These are phyloP conservation scores for Anthonomus grandis DNA, from an alignment of 1,140 invertebrate species.

Conservation along the genomic window DNA sequence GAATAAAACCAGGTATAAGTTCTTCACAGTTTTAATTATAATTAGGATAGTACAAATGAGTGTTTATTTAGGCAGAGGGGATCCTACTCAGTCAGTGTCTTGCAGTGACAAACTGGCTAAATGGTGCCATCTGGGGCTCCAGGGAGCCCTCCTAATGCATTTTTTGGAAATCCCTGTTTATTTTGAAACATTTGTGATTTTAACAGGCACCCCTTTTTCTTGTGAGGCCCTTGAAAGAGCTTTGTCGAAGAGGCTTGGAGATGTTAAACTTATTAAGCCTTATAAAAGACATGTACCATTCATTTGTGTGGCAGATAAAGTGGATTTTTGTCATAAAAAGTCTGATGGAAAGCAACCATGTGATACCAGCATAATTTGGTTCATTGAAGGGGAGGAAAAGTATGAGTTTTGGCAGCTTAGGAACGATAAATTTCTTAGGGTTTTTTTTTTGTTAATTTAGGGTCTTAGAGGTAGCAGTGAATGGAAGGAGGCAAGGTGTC, in stretches of 20 bases:
- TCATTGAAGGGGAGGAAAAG: background rate
- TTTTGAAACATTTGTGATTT: slow-evolving; percentile 69
- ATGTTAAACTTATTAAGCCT: slow-evolving; percentile 38
- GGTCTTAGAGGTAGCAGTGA: slow-evolving; percentile 70
- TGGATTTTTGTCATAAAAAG: slow-evolving; percentile 53
- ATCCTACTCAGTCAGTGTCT: slow-evolving; percentile 83
- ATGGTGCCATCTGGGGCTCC: slow-evolving; percentile 82
- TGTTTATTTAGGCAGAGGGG: slow-evolving; percentile 61
- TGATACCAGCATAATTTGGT: slow-evolving; percentile 62
- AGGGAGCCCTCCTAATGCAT: slow-evolving; percentile 73
- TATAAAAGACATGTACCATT: slow-evolving; percentile 39
- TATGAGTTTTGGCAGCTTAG: background rate
- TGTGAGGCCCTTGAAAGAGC: slow-evolving; percentile 65
- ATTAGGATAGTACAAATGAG: background rate
- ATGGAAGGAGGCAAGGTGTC: slow-evolving; percentile 75
- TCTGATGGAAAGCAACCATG: slow-evolving; percentile 51
- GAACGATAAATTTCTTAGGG: no score
- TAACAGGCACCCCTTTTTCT: slow-evolving; percentile 63
- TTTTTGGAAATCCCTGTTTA: slow-evolving; percentile 67
- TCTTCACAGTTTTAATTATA: background rate
- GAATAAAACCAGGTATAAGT: slow-evolving; percentile 80
- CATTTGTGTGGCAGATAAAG: slow-evolving; percentile 43
- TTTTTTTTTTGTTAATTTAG: slow-evolving; percentile 48
- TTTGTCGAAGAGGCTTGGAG: slow-evolving; percentile 52
- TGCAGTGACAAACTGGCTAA: slow-evolving; percentile 92